Evolutionary conservation across 2,888 invertebrate genomes (phyloP), one percentile per base, ranked within the genome.

Genomic region (Mesopsocus fuscifrons): DNA sequence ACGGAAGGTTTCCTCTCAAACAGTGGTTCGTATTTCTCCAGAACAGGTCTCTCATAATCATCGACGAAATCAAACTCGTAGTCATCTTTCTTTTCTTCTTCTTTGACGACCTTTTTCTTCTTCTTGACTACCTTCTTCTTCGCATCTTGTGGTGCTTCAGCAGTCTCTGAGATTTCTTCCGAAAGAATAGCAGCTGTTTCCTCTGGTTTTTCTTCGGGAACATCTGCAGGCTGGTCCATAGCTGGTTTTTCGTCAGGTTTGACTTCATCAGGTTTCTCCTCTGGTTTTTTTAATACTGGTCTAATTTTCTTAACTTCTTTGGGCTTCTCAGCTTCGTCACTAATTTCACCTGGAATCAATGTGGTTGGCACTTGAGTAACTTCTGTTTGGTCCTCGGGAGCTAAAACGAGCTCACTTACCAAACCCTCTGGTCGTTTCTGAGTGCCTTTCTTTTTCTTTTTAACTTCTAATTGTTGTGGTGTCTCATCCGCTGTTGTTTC

Each of bases 191-290:
- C 49, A 51, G 53, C 51, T 30, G 54, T 53, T 43, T 57, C 57
- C 11, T 58, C 56, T 50, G 58, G 60, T 45, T 49, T 47, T 15
- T 50, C 47, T 17, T 38, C 41, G 2, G 34, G 11, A 15, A 43
- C 43, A 20, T 26, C 34, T 2, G 20, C 23, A 34, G 40, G 46
- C 11, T 21, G 23, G 23, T 15, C 26, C 11, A 9, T 11, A 62
- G 46, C 62, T 61, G 34, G 60, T 52, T 45, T 57, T 2, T 57
- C 60, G n/a, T 57, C 54, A 50, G 65, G 64, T 60, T 67, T 61
- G 52, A 54, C 50, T 31, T 48, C 49, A 5, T 51, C 52, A 41
- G 52, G 53, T 54, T 50, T 50, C 41, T 44, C 50, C 40, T 26
- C 52, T 48, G 43, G 49, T 41, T 32, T 50, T 41, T 46, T 47